Conservation (phyloP, 2,888 invertebrate genomes). For the Eurytoma adleriae region DNA sequence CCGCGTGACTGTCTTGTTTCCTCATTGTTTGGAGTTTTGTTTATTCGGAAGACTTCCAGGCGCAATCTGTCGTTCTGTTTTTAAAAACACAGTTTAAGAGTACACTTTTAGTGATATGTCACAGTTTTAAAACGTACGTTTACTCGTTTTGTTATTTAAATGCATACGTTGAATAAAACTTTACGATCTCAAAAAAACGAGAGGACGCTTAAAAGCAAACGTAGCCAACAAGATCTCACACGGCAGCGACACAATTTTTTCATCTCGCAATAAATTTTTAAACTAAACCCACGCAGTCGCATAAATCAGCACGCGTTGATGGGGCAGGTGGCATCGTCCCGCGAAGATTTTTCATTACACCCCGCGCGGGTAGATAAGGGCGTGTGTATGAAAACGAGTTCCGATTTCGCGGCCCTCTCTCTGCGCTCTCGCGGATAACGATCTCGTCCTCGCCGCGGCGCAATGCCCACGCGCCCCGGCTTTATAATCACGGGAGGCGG, state of each 20-base stretch:
- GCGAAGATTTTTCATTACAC: conserved; percentile 41
- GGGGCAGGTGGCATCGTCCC: neutral
- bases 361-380: conserved; percentile 28
- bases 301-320: no score
- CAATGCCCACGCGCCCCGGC: conserved; percentile 27
- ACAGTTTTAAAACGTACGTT: no score
- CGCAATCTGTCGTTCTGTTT: no score
- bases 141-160: no score
- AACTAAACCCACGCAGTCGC: no score
- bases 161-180: no score
- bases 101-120: no score
- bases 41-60: no score
- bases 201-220: neutral
- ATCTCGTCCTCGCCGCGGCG: conserved; percentile 20
- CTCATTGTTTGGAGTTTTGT: no score
- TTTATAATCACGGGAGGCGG: conserved; percentile 34
- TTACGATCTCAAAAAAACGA: neutral
- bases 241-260: conserved; percentile 32
- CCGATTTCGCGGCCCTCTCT: conserved; percentile 38
- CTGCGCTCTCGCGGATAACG: conserved; percentile 23
- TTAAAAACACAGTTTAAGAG: no score
- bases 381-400: conserved; percentile 41
- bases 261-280: conserved; percentile 14
- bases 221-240: conserved; percentile 5
- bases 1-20: no score